A percentile compares a stretch with the other conserved stretches of the same genome.
phyloP scores from a whole-genome alignment of 2,797 vertebrate genomes.

The Dipus sagitta region DNA sequence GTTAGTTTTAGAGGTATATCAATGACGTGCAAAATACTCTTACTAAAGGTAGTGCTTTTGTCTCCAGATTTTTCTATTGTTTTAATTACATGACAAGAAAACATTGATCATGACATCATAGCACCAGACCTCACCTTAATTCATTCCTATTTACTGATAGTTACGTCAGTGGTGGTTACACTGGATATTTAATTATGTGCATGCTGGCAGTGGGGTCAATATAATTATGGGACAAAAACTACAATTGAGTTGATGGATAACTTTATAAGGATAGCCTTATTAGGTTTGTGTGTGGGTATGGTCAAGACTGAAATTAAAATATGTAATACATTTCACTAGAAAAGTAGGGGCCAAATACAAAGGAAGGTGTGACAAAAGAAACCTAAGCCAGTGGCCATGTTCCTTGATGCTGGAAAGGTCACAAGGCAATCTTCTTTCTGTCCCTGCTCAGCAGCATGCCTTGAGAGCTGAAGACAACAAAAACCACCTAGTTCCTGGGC shows the following conservation, averaged over 20 bases:
- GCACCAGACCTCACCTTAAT: not conserved
- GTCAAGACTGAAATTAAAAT: conserved; percentile 25
- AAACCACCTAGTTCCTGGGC: not conserved
- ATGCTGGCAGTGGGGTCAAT: not conserved
- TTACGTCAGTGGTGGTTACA: not conserved
- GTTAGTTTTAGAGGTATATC: conserved; percentile 39
- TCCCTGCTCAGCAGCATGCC: not conserved
- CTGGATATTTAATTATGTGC: conserved; percentile 26
- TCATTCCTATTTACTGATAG: conserved; percentile 44
- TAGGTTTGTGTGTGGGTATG: not conserved
- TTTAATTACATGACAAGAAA: conserved; percentile 47
- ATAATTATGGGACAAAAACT: conserved; percentile 38
- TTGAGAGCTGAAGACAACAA: not conserved
- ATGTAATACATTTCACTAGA: not conserved
- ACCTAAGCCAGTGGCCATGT: not conserved
- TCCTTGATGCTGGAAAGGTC: not conserved
- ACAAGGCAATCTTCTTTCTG: not conserved
- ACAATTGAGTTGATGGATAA: not conserved
- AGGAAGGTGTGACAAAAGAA: not conserved
- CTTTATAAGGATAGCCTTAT: not conserved
- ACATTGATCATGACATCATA: not conserved
- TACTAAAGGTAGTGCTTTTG: conserved; percentile 17
- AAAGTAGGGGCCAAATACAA: not conserved
- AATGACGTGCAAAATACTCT: conserved; percentile 26
- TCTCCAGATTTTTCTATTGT: conserved; percentile 34